Evolutionary conservation across 2,888 invertebrate species (phyloP).

Genomic region (Acleris sparsana): DNA sequence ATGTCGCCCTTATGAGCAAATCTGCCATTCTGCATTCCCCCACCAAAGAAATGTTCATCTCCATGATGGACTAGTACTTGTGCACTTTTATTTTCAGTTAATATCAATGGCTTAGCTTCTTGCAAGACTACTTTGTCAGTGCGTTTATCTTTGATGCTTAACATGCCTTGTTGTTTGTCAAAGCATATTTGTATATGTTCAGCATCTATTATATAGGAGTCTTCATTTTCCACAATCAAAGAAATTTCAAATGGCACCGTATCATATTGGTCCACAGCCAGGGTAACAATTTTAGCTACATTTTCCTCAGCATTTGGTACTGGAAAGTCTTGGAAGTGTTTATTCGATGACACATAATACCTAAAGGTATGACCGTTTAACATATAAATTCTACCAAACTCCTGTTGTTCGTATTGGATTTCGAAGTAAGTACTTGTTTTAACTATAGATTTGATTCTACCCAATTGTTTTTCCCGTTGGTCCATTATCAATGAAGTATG

Average conservation of each 20-base stretch:
- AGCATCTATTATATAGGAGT: constrained; percentile 56
- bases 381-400: constrained; percentile 62
- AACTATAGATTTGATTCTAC: constrained; percentile 53
- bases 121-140: constrained; percentile 61
- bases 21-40: constrained; percentile 77
- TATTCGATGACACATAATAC: constrained; percentile 68
- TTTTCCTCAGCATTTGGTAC: constrained; percentile 61
- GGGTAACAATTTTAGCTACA: constrained; percentile 63
- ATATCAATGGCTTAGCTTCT: constrained; percentile 59
- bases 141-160: constrained; percentile 61
- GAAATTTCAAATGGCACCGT: constrained; percentile 59
- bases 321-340: constrained; percentile 66
- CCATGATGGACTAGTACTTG: constrained; percentile 58
- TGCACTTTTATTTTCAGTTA: constrained; percentile 50
- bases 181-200: constrained; percentile 63
- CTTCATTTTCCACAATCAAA: constrained; percentile 47
- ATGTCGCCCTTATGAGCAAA: constrained; percentile 70
- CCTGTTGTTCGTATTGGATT: constrained; percentile 60
- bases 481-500: constrained; percentile 26
- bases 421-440: constrained; percentile 58
- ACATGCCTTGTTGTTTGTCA: constrained; percentile 61
- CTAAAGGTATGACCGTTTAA: constrained; percentile 70
- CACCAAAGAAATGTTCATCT: constrained; percentile 72
- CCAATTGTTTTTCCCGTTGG: constrained; percentile 41
- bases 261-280: constrained; percentile 61